Evolutionary conservation across 2,113 vertebrate species (phyloP), one percentile per base, ranked within the genome.

Genomic region (Solenodon paradoxus): DNA sequence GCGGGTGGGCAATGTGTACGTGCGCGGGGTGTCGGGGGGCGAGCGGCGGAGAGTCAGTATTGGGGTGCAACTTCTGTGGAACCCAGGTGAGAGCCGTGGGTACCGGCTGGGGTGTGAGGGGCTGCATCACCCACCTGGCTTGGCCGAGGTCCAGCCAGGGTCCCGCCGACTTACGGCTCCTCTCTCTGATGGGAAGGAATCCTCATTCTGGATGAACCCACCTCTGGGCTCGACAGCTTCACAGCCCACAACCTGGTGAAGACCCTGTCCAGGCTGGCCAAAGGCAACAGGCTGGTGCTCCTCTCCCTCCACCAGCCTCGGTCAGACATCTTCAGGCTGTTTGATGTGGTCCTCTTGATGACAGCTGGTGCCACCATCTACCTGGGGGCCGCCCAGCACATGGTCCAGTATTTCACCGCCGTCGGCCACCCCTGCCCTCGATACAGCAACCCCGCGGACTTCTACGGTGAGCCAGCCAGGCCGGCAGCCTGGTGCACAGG

Each of bases 141-240:
- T 61, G 12, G 22, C 38, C 28, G 5, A 0, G 0, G 22, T 3
- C 40, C 11, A 1, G 17, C 49, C 16, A 0, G 40, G 17, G 24
- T 22, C 49, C 57, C 6, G n/a, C 5, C 0, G 2, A 13, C 94
- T 51, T 13, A 84, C n/a, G 16, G 35, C 13, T 61, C 24, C 64
- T 90, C 63, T 90, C 45, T 94, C 32, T 94, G 15, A 92, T 85
- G 96, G 93, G 59, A 97, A 99, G 99, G 99, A 69, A 99, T 99
- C 97, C 98, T 99, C 74, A 99, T 99, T 86, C 98, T 99, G 95
- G 99, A 99, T 61, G 99, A 99, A 90, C 99, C 99, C 80, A 99
- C 99, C 1, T 99, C 99, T 15, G 99, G 99, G 79, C 97, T 99
- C n/a, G 99, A 99, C 98, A 99, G 99, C 96, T 99, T 99, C 98